A percentile compares a stretch with the other conserved stretches of the same genome.
These are phyloP conservation scores for Chrysolina americana DNA, from an alignment of 2,888 invertebrate species.

Conservation along the genomic window DNA sequence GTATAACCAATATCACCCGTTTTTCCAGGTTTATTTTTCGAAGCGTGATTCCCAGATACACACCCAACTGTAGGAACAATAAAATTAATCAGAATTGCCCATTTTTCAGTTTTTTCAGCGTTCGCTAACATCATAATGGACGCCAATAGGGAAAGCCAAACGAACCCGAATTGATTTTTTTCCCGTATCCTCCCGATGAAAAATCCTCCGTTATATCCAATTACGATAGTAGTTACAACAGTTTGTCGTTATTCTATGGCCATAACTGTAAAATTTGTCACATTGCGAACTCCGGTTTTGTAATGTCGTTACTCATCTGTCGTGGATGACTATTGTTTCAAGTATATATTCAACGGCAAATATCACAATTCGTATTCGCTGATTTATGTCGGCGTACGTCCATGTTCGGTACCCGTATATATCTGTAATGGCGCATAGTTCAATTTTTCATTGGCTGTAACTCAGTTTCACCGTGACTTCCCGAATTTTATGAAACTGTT, in stretches of 20 bases:
- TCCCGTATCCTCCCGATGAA: conserved; percentile 11
- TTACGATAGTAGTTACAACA: conserved; percentile 21
- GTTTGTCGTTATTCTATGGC: neutral
- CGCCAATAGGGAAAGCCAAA: conserved; percentile 2
- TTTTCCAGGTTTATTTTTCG: too few relatives aligned
- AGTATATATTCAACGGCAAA: conserved; percentile 51
- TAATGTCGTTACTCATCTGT: conserved; percentile 35
- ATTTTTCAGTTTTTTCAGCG: neutral
- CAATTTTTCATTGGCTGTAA: conserved; percentile 52
- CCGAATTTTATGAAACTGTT: conserved; percentile 33
- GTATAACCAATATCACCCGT: too few relatives aligned
- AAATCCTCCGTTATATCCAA: conserved; percentile 20
- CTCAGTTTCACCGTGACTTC: conserved; percentile 51
- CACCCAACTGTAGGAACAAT: neutral
- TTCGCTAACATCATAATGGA: neutral
- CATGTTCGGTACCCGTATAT: conserved; percentile 51
- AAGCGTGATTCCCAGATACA: too few relatives aligned
- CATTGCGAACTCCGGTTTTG: conserved; percentile 7
- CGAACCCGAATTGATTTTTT: conserved; percentile 17
- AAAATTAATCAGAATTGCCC: neutral
- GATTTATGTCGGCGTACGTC: conserved; percentile 55
- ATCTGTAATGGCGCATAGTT: conserved; percentile 49
- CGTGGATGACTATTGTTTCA: conserved; percentile 50
- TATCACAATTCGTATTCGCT: conserved; percentile 56
- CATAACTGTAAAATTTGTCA: conserved; percentile 27